Evolutionary conservation across 2,797 vertebrate genomes (phyloP), one percentile per base, ranked within the genome.

Genomic region (Tinamus major): DNA sequence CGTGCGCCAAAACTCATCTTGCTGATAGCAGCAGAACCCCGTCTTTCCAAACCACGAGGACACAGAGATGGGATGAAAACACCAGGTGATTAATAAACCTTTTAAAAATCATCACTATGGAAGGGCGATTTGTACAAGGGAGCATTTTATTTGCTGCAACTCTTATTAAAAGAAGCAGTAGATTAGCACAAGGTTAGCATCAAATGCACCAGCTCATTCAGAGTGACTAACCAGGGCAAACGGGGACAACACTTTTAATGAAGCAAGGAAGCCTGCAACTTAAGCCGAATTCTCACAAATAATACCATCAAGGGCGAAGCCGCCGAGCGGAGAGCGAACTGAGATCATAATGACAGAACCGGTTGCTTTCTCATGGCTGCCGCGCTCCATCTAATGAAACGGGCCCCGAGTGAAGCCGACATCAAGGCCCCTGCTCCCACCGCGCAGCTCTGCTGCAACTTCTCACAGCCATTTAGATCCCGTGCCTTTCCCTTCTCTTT

Each of bases 221-320:
- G 5, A 65, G 82, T 76, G 89, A 90, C 62, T 63, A 79, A 81
- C 51, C 78, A 74, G 94, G 89, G 84, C 84, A 86, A 81, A 56
- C n/a, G 62, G 91, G 88, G 89, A 81, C 69, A 92, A 68, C 15
- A 11, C 48, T 2, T 51, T 87, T 24, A 76, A 70, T 10, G 68
- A 89, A 80, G 76, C 58, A 41, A 18, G n/a, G 23, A 35, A 67
- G 68, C 12, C 81, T n/a, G 65, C 68, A 72, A 81, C 86, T 79
- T 37, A 2, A 79, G 67, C 61, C 55, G 35, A 39, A 48, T 75
- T 53, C 67, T 92, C 78, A 56, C 67, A 87, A 79, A 72, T 69
- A 44, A 76, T 9, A 63, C 48, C 33, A 20, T 0, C 29, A 95
- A 67, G 85, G 79, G 39, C 1, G 7, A 86, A 86, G 93, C 74